Base-by-base conservation (phyloP, 1,140 invertebrate species). In the Planococcus citri region DNA sequence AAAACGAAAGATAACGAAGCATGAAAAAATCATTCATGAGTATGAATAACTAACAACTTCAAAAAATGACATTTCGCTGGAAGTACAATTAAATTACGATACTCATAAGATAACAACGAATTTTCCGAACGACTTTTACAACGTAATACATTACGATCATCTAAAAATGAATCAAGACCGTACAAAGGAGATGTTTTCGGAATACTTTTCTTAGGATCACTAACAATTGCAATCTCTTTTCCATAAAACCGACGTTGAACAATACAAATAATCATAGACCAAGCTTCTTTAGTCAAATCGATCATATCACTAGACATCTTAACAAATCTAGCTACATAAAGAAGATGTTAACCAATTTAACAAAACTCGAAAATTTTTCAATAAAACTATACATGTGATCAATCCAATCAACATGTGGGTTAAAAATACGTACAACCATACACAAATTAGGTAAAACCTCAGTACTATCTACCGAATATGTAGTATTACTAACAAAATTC, bases 11-110 rank as follows among this genome's bases (percentile, higher is more conserved):
- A 74, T 29, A 73, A 69, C 12, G 75, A 75, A 37, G 71, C 70
- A 72, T 79, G 78, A 14, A 76, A 72, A 71, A 73, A 67, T 71
- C 60, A 33, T 29, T 37, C 10, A 70, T 78, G 77, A 68, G 73
- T 72, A 68, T 76, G 10, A 2, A 74, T 73, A 33, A 77, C 77
- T 8, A 78, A 61, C 9, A 77, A 33, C 71, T 73, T 75, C 72
- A 77, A 76, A 75, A 79, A 10, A 77, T 69, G 33, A 41, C 41
- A 20, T 25, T 68, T 29, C 17, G 25, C 29, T 3, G 72, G 71
- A 14, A 74, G 33, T 33, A 73, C 61, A 33, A 74, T 72, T n/a
- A 68, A 70, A 58, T 73, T 69, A 37, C 70, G 69, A 24, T 29
- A 20, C 24, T 70, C 25, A 70, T 61, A 68, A 17, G 67, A 61